Evolutionary conservation across 2,888 invertebrate species (phyloP), one percentile per base, ranked within the genome.

Genomic region (Eulithis testata): DNA sequence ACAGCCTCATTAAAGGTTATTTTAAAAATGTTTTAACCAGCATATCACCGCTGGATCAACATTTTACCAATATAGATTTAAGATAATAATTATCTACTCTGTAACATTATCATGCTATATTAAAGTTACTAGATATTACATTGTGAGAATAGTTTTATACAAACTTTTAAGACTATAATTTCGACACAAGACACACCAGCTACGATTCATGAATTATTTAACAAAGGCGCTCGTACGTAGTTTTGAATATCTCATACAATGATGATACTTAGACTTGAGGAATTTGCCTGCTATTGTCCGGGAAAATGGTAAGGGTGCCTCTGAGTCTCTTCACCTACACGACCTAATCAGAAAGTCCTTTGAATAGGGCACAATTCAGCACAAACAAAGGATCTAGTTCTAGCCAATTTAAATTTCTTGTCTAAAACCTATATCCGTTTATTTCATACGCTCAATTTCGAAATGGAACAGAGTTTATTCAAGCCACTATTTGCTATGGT

Each of bases 121-220:
- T 5, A 21, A 50, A 37, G 40, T 4, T 11, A 31, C 50, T 49
- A 21, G 14, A 12, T 21, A 6, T 37, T 54, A 54, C 40, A 40
- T 21, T 31, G 27, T 31, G 54, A 12, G 54, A 14, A 14, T 11
- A 27, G 27, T 62, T 63, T 59, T 12, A 60, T 70, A 66, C 70
- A 77, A 78, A 80, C 70, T 68, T 59, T 4, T 44, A 49, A 56
- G 59, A 59, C 55, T 58, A 51, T 43, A 52, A 60, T 54, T 63
- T 49, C 21, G 52, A 44, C 45, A 54, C 52, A 43, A 52, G 52
- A 69, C 70, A 72, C 65, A 64, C 66, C 64, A 63, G 68, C 72
- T 72, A 73, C 67, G 69, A 70, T 66, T 51, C 66, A 67, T 70
- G 73, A 73, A 75, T 75, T 66, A 73, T 72, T 72, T 60, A 72